Percentiles rank a stretch among this genome's conserved stretches.
Evolutionary conservation across 2,888 invertebrate genomes (phyloP).

Genomic region (Acanthosoma haemorrhoidale): DNA sequence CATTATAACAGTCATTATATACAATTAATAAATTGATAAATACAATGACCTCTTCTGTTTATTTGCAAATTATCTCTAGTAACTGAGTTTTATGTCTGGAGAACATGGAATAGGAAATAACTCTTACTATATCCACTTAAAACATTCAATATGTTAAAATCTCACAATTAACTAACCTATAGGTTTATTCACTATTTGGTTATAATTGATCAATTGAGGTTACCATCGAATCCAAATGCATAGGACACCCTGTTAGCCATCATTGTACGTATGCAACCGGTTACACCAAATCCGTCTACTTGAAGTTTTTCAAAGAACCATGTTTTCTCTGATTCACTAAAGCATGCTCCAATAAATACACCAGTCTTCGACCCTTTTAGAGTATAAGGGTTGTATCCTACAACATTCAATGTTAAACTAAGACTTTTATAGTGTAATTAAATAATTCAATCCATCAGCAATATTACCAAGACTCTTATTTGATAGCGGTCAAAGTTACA

Average conservation of each 20-base stretch:
- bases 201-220: slow-evolving; percentile 9
- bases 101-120: too few relatives aligned
- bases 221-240: slow-evolving; percentile 73
- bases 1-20: background rate
- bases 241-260: slow-evolving; percentile 86
- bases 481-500: too few relatives aligned
- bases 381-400: slow-evolving; percentile 60
- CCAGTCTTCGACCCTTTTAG: slow-evolving; percentile 69
- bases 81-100: too few relatives aligned
- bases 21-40: background rate
- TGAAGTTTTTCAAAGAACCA: slow-evolving; percentile 65
- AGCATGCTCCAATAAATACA: slow-evolving; percentile 72
- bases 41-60: background rate
- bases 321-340: slow-evolving; percentile 69
- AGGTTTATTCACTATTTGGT: too few relatives aligned
- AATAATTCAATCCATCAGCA: too few relatives aligned
- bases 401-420: too few relatives aligned
- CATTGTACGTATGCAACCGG: slow-evolving; percentile 85
- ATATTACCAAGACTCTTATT: too few relatives aligned
- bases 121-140: too few relatives aligned
- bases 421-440: too few relatives aligned
- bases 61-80: background rate
- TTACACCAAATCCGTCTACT: slow-evolving; percentile 59
- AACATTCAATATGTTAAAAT: too few relatives aligned
- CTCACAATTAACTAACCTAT: too few relatives aligned